A percentile compares a stretch with the other conserved stretches of the same genome.
These are phyloP conservation scores for Seira musarum DNA, from an alignment of 2,888 invertebrate genomes.

Conservation along the genomic window DNA sequence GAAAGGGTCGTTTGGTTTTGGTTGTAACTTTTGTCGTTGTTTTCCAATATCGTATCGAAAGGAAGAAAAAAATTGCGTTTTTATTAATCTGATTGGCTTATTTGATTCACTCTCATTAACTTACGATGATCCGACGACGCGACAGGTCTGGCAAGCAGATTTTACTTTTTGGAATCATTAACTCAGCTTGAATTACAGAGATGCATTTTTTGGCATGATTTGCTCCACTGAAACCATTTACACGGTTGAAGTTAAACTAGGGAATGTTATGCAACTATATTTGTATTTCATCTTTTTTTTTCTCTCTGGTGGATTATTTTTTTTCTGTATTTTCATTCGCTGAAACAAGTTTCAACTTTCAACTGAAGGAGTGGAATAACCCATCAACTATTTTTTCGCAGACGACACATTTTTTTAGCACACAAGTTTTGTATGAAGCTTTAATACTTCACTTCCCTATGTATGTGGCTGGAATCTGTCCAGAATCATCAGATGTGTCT, in stretches of 20 bases:
- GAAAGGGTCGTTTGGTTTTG: too few relatives aligned
- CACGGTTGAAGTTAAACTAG: neutral
- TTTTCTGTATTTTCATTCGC: neutral
- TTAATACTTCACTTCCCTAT: constrained; percentile 13
- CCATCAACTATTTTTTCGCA: constrained; percentile 12
- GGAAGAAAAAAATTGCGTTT: neutral
- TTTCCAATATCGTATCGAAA: neutral
- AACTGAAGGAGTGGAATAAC: constrained; percentile 1
- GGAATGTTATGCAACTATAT: constrained; percentile 10
- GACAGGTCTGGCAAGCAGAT: too few relatives aligned
- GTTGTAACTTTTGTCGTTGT: too few relatives aligned
- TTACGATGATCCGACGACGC: too few relatives aligned
- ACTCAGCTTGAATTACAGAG: neutral
- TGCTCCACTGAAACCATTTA: constrained; percentile 24
- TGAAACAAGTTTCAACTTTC: neutral
- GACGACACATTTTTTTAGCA: constrained; percentile 13
- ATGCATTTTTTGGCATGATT: constrained; percentile 55
- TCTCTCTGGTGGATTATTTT: neutral
- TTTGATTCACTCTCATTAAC: too few relatives aligned
- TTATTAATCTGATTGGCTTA: neutral
- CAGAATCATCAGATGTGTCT: constrained; percentile 55
- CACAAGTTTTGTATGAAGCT: constrained; percentile 3
- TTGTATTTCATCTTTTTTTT: neutral
- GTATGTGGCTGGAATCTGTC: constrained; percentile 57
- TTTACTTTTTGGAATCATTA: neutral